Conservation (phyloP, 2,888 invertebrate species). For the Drosophila bunnanda region DNA sequence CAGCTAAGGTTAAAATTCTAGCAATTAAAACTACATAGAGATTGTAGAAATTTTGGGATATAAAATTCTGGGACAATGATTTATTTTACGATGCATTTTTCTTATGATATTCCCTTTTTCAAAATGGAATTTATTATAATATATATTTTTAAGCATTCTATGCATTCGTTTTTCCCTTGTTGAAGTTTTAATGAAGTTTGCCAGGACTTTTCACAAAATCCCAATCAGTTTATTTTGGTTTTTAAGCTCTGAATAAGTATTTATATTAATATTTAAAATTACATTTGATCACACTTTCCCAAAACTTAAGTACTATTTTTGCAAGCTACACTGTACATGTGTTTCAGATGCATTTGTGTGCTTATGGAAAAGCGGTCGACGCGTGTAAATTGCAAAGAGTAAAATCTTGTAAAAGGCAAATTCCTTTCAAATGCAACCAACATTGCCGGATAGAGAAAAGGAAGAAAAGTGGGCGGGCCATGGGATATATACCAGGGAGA, state of each 20-base stretch:
- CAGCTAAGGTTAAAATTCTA: not conserved
- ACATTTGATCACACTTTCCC: not conserved
- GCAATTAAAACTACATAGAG: not conserved
- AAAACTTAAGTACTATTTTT: not conserved
- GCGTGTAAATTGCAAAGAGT: slow-evolving; percentile 81
- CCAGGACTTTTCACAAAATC: too few relatives aligned
- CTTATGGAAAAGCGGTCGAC: slow-evolving; percentile 61
- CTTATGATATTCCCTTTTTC: rapidly evolving
- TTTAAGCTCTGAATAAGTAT: not conserved
- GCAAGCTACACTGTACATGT: not conserved
- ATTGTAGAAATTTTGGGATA: not conserved
- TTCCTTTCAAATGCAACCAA: slow-evolving; percentile 79
- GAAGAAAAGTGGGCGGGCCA: slow-evolving; percentile 10
- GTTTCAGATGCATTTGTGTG: slow-evolving; percentile 14
- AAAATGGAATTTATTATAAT: too few relatives aligned
- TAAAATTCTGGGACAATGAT: not conserved
- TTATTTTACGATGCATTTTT: not conserved
- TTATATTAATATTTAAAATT: not conserved
- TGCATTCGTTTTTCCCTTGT: too few relatives aligned
- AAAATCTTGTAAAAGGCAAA: slow-evolving; percentile 81
- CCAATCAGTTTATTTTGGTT: too few relatives aligned
- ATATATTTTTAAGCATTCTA: too few relatives aligned
- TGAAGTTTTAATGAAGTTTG: too few relatives aligned
- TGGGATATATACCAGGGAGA: slow-evolving; percentile 34
- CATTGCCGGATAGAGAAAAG: slow-evolving; percentile 52